Conservation (phyloP, 1,140 invertebrate genomes). For the Drosophila rufa region DNA sequence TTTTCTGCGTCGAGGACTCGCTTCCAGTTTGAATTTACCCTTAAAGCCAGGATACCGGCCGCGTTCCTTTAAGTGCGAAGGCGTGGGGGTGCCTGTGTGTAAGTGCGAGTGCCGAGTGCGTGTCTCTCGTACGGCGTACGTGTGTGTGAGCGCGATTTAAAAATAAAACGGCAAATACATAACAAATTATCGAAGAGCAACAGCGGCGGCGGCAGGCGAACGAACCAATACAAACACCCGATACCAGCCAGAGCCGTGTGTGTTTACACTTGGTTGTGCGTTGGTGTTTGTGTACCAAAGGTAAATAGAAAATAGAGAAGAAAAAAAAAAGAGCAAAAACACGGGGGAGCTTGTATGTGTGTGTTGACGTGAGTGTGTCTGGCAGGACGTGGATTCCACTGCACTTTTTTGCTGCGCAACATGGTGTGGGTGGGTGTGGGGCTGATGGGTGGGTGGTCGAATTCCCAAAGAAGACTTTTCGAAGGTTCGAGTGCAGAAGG, state of each 20-base stretch:
- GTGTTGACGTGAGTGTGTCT: constrained; percentile 23
- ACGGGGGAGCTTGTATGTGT: neutral
- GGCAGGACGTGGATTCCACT: constrained; percentile 39
- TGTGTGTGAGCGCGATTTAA: constrained; percentile 63
- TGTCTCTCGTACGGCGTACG: constrained; percentile 19
- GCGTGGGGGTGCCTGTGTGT: constrained; percentile 9
- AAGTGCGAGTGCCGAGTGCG: constrained; percentile 5
- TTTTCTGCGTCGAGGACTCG: neutral
- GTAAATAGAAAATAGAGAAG: constrained; percentile 72
- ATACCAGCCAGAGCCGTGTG: constrained; percentile 51
- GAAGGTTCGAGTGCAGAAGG: constrained; percentile 17
- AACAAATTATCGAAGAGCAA: constrained; percentile 72
- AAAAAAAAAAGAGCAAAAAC: constrained; percentile 21
- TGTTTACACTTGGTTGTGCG: constrained; percentile 66
- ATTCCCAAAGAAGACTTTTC: neutral
- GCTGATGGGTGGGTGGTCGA: constrained; percentile 6
- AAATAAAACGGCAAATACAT: constrained; percentile 81
- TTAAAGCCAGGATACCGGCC: constrained; percentile 11
- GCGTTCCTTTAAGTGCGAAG: neutral
- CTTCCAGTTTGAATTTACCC: neutral
- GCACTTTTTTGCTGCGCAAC: constrained; percentile 38
- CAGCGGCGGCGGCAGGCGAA: constrained; percentile 57
- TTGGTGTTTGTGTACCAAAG: constrained; percentile 65
- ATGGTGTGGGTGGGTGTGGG: constrained; percentile 4
- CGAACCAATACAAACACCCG: constrained; percentile 51